Base-by-base conservation (phyloP, 2,888 invertebrate genomes). In the Leucophora obtusa region DNA sequence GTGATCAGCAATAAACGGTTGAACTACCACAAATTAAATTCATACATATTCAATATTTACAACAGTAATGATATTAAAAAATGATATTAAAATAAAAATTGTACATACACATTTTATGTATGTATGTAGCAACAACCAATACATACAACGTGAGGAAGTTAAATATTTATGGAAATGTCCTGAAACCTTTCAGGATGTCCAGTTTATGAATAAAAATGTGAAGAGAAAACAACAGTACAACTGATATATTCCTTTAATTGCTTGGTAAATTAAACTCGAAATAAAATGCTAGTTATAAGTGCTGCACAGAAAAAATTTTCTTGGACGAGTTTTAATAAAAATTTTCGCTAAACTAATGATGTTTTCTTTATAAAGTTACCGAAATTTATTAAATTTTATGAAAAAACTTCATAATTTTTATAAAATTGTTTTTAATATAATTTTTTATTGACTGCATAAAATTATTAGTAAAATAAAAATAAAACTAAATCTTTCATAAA, bases 1-100 rank as follows among this genome's bases (percentile, higher is more conserved):
- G 63, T 77, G 58, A 70, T 11, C 58, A 63, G 18, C 65, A 70
- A 65, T 65, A 76, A 28, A 70, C 43, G 51, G 28, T 65, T 70
- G 58, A 70, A 21, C 28, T 59, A 21, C 58, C 70, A 65, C 76
- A 77, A 77, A 70, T 77, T 77, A 70, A 77, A 77, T 77, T 58
- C 18, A 58, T 65, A 58, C 24, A 59, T 74, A 38, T 74, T 74
- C 17, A 74, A 74, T 59, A 62, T 68, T 75, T 75, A 68, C 66
- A 74, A 33, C 18, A 43, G 53, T 75, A 68, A 68, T 68, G 53
- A 68, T 60, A 68, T n/a, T n/a, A n/a, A n/a, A n/a, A n/a, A 68
- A 68, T 68, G 53, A 68, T 60, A 68, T 33, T 68, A 68, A 68
- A 75, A 73, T 58, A 65, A 35, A 73, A 51, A 51, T 38, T 15